Evolutionary conservation across 2,888 invertebrate species (phyloP).

Genomic region (Drosophila recens): DNA sequence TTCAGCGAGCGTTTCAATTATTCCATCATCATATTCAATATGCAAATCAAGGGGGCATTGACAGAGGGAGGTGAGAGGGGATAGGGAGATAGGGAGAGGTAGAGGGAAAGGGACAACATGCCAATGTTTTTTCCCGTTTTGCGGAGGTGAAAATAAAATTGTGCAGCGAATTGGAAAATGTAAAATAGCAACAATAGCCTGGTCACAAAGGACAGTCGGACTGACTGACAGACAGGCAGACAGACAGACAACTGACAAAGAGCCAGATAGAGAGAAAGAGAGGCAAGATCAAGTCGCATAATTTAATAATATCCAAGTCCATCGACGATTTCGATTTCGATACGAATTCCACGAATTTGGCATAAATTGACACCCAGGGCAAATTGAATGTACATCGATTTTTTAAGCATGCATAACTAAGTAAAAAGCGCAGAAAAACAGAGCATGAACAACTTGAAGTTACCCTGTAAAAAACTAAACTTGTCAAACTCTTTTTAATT

Average conservation of each 20-base stretch:
- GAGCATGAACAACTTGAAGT: neutral
- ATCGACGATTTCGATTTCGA: conserved; percentile 35
- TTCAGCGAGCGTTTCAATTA: conserved; percentile 55
- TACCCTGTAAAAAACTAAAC: conserved; percentile 5
- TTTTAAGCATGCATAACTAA: conserved; percentile 49
- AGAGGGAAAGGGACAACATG: conserved; percentile 1
- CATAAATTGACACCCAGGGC: conserved; percentile 61
- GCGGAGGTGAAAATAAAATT: conserved; percentile 60
- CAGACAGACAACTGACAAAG: neutral
- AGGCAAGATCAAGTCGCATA: conserved; percentile 50
- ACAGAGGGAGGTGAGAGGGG: neutral
- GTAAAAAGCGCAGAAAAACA: conserved; percentile 17
- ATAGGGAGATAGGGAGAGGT: neutral
- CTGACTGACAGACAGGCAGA: neutral
- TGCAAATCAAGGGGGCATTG: conserved; percentile 58
- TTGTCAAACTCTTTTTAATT: neutral
- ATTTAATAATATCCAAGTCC: conserved; percentile 68
- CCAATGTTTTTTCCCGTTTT: conserved; percentile 35
- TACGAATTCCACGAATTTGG: conserved; percentile 32
- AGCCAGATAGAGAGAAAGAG: neutral
- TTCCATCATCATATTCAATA: conserved; percentile 73
- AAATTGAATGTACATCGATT: conserved; percentile 42
- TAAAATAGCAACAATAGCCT: conserved; percentile 33
- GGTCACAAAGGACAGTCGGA: conserved; percentile 10
- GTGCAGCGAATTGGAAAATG: conserved; percentile 70